Base-by-base conservation (phyloP, 2,113 vertebrate species). In the Octodon degus region DNA sequence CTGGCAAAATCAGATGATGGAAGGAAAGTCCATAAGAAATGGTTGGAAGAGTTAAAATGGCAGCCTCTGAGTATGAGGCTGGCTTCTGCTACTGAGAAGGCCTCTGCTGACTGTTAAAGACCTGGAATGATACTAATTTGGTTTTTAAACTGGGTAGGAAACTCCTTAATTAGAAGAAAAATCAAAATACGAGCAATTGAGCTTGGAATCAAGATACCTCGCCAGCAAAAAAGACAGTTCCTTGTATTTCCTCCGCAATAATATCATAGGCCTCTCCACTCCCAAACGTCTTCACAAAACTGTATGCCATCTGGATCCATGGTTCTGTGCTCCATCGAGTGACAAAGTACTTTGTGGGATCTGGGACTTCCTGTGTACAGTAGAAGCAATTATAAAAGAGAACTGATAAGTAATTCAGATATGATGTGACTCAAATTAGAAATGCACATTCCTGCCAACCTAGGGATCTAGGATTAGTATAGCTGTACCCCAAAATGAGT, bases 301-400 rank as follows among this genome's bases (percentile, higher is more conserved):
- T 99, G 96, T 99, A 99, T 0, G 99, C 99, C 99, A 99, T 99
- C 98, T 99, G 99, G 65, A 99, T 99, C 99, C 99, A 99, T 7
- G 98, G 92, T 97, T 99, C 99, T 89, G 98, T 98, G 98, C 98
- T 99, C 99, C 99, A 99, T 16, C 98, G 99, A 7, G 99, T 99
- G 60, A 99, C 98, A 82, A 99, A 99, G 95, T 98, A 99, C 96
- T 99, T 98, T 17, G 99, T 86, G 3, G 99, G 99, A 32, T 99
- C 99, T 87, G 99, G 99, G 95, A 99, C 99, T 37, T 99, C 99
- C 99, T 99, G 80, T 43, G 25, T 89, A 13, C 72, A 58, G 53
- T 0, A 47, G 62, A 70, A 81, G 70, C 40, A 79, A 91, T 47
- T 11, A 12, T 3, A 17, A 55, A n/a, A 89, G 12, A 89, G 32